Conservation (phyloP, 2,113 vertebrate genomes). For the Holacanthus passer region DNA sequence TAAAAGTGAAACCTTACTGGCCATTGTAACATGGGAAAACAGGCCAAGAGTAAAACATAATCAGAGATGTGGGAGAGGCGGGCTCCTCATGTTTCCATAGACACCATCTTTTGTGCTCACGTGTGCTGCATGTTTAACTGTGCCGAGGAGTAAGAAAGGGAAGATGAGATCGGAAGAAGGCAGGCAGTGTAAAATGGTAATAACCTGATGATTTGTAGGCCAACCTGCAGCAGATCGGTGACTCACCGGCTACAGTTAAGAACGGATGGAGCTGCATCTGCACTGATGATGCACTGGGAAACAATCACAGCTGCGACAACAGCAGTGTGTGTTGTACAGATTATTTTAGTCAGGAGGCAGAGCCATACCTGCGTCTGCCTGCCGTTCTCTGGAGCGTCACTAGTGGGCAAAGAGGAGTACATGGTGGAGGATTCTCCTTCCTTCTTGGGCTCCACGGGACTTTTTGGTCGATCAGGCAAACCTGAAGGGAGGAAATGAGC, state of each 20-base stretch:
- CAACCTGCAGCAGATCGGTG: conserved; percentile 36
- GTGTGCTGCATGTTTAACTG: conserved; percentile 35
- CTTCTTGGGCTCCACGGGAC: conserved; percentile 93
- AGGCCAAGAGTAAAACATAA: conserved; percentile 30
- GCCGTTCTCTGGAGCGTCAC: conserved; percentile 91
- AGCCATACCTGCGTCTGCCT: conserved; percentile 89
- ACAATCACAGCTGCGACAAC: background rate
- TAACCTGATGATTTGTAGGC: conserved; percentile 42
- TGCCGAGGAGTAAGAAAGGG: conserved; percentile 1
- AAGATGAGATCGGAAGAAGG: conserved; percentile 4
- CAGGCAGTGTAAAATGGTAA: conserved; percentile 19
- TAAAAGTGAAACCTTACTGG: conserved; percentile 35
- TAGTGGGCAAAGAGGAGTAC: conserved; percentile 94
- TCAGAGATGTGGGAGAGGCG: conserved; percentile 30
- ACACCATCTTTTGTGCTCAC: conserved; percentile 62
- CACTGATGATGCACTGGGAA: conserved; percentile 19
- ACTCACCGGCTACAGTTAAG: conserved; percentile 47
- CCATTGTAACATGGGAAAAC: background rate
- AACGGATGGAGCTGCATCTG: conserved; percentile 34
- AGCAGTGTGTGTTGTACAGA: background rate
- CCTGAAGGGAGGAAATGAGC: conserved; percentile 71
- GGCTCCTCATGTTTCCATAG: conserved; percentile 67
- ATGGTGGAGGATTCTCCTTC: conserved; percentile 90
- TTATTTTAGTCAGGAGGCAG: background rate
- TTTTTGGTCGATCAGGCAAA: conserved; percentile 94